Conservation (phyloP, 2,888 invertebrate species). For the Chrysolina haemoptera region DNA sequence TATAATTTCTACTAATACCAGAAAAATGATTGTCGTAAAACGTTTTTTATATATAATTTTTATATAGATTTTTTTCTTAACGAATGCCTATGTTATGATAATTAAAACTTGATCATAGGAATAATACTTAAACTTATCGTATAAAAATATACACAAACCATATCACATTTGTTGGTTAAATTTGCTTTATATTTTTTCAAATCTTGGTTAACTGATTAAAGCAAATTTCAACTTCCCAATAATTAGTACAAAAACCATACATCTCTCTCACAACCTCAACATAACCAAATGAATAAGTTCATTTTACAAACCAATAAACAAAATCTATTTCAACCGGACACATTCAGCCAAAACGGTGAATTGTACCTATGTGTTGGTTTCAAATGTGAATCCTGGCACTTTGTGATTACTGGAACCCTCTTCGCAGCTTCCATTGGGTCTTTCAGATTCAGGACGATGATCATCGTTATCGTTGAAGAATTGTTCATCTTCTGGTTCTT, state of each 20-base stretch:
- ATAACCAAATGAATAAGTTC: slow-evolving; percentile 9
- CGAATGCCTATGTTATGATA: slow-evolving; percentile 35
- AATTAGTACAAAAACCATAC: neutral
- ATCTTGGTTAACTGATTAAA: neutral
- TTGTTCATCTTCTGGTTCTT: slow-evolving; percentile 63
- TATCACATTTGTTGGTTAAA: slow-evolving; percentile 39
- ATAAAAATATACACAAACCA: slow-evolving; percentile 41
- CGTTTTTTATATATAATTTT: neutral
- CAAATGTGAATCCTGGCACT: slow-evolving; percentile 31
- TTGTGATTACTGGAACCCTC: slow-evolving; percentile 23
- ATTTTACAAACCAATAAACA: neutral
- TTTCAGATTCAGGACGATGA: slow-evolving; percentile 48
- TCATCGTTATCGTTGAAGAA: slow-evolving; percentile 24
- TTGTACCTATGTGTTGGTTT: slow-evolving; percentile 24
- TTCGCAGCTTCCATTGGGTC: slow-evolving; percentile 10
- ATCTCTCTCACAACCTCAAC: neutral
- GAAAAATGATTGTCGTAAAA: neutral
- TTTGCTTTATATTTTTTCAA: slow-evolving; percentile 18
- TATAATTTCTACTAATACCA: neutral
- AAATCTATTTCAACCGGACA: neutral
- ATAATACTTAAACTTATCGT: slow-evolving; percentile 45
- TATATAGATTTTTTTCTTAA: slow-evolving; percentile 32
- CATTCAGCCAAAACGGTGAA: neutral
- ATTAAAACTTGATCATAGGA: slow-evolving; percentile 38
- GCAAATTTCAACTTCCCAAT: neutral